Base-by-base conservation (phyloP, 2,888 invertebrate genomes). In the Eilema sororculum region DNA sequence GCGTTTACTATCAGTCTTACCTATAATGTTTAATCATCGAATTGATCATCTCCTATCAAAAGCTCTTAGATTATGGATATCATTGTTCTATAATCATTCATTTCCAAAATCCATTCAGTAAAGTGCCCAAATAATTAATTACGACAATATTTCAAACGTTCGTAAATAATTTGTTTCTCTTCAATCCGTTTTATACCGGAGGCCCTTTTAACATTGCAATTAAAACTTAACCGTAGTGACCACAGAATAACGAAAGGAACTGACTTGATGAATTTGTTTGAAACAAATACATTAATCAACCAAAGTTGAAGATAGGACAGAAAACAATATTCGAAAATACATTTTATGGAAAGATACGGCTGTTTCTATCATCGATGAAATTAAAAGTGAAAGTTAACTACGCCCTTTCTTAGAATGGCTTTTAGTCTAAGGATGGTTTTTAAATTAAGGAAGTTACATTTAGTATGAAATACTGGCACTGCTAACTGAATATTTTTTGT, bases 151-250 rank as follows among this genome's bases (percentile, higher is more conserved):
- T 25, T 64, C 59, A 59, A 52, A 33, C 22, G 22, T 28, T 68
- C 10, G 28, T 1, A 10, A 60, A 67, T 64, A 33, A 57, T 64
- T 52, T 24, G 46, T 65, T 28, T 52, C 24, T 57, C 52, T 65
- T 33, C 30, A 52, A 65, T 64, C 46, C 22, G 46, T 63, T 68
- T 22, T 24, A 16, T 20, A 63, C 30, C 28, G n/a, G 46, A n/a
- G 9, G 30, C n/a, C 37, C 64, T 65, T 71, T 71, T 67, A 64
- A 67, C 66, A 57, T 66, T 25, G 61, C 66, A 67, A 71, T 67
- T 71, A 65, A 59, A 64, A 64, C 64, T 67, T 71, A 22, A 33
- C 10, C 30, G 60, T 59, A n/a, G 30, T 59, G 37, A 67, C 67
- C 63, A 30, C 70, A 66, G 37, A 59, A 33, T 25, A 62, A 24